phyloP scores from a whole-genome alignment of 2,113 vertebrate species.

The Rhinichthys klamathensis region DNA sequence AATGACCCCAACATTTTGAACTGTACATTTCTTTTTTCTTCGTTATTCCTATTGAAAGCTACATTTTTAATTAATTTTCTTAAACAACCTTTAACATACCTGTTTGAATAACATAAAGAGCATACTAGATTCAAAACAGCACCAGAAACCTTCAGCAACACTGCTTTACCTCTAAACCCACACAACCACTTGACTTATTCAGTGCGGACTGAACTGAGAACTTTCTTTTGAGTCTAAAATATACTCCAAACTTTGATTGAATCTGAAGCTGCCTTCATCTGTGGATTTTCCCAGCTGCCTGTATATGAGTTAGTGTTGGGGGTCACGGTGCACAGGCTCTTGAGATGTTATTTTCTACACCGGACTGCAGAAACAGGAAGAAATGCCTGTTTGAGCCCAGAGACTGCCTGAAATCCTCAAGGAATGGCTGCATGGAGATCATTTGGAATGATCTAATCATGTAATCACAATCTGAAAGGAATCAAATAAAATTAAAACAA shows the following conservation, averaged over 20 bases:
- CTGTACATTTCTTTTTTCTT: no score
- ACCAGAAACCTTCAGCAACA: background rate
- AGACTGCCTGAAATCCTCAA: background rate
- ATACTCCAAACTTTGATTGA: background rate
- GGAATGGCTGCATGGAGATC: background rate
- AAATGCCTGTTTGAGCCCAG: background rate
- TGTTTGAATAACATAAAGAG: background rate
- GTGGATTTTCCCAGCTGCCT: background rate
- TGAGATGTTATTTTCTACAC: background rate
- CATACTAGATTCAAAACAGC: background rate
- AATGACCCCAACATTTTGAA: no score
- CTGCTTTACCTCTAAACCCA: background rate
- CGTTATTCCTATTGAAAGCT: background rate
- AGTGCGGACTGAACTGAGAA: background rate
- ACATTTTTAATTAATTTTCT: background rate
- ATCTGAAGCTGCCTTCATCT: slow-evolving; percentile 8
- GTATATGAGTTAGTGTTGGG: background rate
- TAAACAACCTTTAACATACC: background rate
- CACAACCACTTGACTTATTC: slow-evolving; percentile 2
- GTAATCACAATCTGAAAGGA: background rate
- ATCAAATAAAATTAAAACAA: background rate
- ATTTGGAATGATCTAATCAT: background rate
- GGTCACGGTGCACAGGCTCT: background rate
- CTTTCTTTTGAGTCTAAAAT: background rate
- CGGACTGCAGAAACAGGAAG: background rate